Evolutionary conservation across 2,797 vertebrate species (phyloP), one percentile per base, ranked within the genome.

Genomic region (Falco biarmicus): DNA sequence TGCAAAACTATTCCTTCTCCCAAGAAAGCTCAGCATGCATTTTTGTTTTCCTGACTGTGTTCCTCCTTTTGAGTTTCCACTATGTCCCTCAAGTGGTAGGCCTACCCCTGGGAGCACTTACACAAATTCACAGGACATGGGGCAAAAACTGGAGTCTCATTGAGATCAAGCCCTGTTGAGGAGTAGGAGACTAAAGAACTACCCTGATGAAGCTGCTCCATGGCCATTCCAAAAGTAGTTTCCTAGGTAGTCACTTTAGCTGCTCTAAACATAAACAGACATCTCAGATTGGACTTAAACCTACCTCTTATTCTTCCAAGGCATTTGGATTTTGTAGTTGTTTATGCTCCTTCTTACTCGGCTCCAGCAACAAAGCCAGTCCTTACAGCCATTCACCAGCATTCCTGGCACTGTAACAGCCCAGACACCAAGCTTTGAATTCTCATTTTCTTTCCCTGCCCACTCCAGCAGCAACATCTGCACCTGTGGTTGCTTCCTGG

Each of bases 401-500:
- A 31, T 64, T 83, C 68, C 81, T 92, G 93, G 84, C 91, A 81
- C 59, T n/a, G 7, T 24, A 71, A 54, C 29, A 88, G 57, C 68
- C 84, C 91, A 43, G 94, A 95, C 88, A 61, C 94, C 93, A 93
- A 78, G 80, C 78, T 88, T 21, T 90, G 93, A 91, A 87, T 85
- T 86, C 84, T 79, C 56, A 68, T 95, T 96, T 96, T 94, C 69
- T 96, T 84, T 60, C 39, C 53, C 57, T 73, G 32, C 61, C 75
- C 5, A 2, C 89, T 92, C 34, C 53, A 83, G 54, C 11, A 2
- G 84, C 82, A 92, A 69, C 94, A 94, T 96, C 82, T 95, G 71
- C 1, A 4, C 70, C 80, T 89, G 15, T 45, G 89, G 69, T 89
- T 94, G 76, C 84, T 97, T 95, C 94, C 96, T 96, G 95, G 74